phyloP scores from a whole-genome alignment of 2,888 invertebrate species.

The Quadriops clusia region DNA sequence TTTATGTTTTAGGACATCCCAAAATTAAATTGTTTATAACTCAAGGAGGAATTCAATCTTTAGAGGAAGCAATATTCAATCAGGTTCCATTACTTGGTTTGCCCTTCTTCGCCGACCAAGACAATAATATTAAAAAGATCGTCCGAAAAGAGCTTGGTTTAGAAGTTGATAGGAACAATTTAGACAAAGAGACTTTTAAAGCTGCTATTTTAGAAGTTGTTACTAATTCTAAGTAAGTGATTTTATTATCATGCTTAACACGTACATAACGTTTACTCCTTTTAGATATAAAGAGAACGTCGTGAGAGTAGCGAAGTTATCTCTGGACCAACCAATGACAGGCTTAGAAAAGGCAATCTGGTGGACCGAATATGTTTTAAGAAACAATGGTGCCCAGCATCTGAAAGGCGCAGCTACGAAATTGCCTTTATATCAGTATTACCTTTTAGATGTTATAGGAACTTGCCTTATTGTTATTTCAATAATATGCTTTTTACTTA shows the following conservation, averaged over 20 bases:
- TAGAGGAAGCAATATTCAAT: constrained; percentile 14
- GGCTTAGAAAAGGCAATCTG: constrained; percentile 4
- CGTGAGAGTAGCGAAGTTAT: neutral
- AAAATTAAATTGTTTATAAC: constrained; percentile 16
- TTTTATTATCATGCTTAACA: no score
- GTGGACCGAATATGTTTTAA: constrained; percentile 5
- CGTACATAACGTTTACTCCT: neutral
- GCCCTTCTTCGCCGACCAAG: constrained; percentile 15
- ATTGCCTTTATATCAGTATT: constrained; percentile 4
- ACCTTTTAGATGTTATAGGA: constrained; percentile 2
- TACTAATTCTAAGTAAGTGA: constrained; percentile 12
- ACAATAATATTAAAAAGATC: constrained; percentile 9
- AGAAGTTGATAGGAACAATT: constrained; percentile 6
- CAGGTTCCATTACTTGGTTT: constrained; percentile 14
- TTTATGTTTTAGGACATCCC: constrained; percentile 13
- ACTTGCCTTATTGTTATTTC: constrained; percentile 1
- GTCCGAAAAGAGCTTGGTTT: constrained; percentile 11
- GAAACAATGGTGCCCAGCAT: constrained; percentile 1
- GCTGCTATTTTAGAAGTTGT: constrained; percentile 13
- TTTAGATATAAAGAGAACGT: constrained; percentile 2
- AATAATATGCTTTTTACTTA: no score
- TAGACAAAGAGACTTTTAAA: constrained; percentile 10
- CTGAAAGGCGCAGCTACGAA: constrained; percentile 1
- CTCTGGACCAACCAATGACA: constrained; percentile 5
- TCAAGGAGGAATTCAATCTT: constrained; percentile 16